Percentiles rank a stretch among this genome's conserved stretches.
Conservation (phyloP, 2,113 vertebrate genomes). For the human (Homo sapiens) region GRCh38 chr17:27972001-27972500, state of each 20-base stretch:
- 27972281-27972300: neutral
- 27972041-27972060: neutral
- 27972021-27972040: neutral
- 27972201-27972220: neutral
- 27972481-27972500: neutral
- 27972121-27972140: neutral
- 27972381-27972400: constrained; percentile 18
- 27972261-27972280: neutral
- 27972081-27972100: neutral
- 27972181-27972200: neutral
- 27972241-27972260: constrained; percentile 29
- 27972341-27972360: constrained; percentile 25
- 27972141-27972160: neutral
- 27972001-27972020: neutral
- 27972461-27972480: neutral
- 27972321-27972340: neutral
- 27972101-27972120: neutral
- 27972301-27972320: constrained; percentile 1
- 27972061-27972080: neutral
- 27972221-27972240: constrained; percentile 18
- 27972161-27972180: neutral
- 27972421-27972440: neutral
- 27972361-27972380: constrained; percentile 23
- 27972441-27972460: neutral
- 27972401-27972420: neutral